Evolutionary conservation across 2,113 vertebrate genomes (phyloP).

Genomic region (Rynchops niger): DNA sequence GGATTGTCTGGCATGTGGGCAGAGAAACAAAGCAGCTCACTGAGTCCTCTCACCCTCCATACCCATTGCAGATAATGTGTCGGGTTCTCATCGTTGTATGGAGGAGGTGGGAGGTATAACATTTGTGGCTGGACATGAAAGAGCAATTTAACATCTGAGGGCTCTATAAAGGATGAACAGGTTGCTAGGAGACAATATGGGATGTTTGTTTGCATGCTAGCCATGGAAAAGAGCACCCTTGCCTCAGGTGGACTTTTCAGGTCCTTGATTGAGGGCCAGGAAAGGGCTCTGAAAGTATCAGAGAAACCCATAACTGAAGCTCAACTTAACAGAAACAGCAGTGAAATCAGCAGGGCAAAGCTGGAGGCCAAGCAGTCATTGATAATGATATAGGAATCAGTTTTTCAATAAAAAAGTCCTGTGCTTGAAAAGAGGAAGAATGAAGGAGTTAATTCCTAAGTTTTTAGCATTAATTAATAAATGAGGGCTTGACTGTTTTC

Average conservation of each 20-base stretch:
- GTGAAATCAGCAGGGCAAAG: not conserved
- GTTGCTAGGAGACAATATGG: not conserved
- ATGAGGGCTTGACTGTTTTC: not conserved
- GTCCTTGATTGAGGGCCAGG: not conserved
- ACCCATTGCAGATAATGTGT: not conserved
- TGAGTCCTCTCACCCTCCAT: not conserved
- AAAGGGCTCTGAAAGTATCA: not conserved
- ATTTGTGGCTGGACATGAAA: not conserved
- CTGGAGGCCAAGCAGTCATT: not conserved
- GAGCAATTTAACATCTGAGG: not conserved
- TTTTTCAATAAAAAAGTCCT: not conserved
- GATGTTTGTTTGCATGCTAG: not conserved
- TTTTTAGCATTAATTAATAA: not conserved
- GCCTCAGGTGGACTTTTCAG: not conserved
- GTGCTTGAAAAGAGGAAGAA: not conserved
- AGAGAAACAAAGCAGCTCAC: not conserved
- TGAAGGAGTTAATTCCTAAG: not conserved
- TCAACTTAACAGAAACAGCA: not conserved
- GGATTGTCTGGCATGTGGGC: not conserved
- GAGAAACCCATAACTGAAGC: not conserved
- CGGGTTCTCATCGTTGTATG: not conserved
- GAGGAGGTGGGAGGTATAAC: not conserved
- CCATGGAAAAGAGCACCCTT: not conserved
- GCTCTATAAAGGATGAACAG: not conserved
- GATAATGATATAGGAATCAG: not conserved